Conservation (phyloP, 2,888 invertebrate genomes). For the Eupithecia abbreviata region DNA sequence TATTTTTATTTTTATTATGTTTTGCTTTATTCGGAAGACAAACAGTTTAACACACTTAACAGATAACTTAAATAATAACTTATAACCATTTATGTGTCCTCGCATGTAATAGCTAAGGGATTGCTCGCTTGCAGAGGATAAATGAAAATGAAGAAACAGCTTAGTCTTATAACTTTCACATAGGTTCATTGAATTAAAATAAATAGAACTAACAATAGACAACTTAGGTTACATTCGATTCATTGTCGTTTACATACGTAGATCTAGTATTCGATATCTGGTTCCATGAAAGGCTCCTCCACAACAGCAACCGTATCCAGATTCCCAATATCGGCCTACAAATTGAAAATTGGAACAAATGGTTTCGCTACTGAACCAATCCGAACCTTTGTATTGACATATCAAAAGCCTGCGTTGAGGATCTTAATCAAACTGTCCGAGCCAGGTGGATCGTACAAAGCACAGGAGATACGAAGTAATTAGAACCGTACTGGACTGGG, state of each 20-base stretch:
- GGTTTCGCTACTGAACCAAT: constrained; percentile 5
- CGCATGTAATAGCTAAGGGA: too few relatives aligned
- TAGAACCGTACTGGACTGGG: constrained; percentile 25
- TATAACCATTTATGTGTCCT: too few relatives aligned
- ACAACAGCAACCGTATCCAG: neutral
- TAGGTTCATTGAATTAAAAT: too few relatives aligned
- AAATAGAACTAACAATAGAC: too few relatives aligned
- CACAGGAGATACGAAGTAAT: constrained; percentile 30
- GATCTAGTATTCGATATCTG: neutral
- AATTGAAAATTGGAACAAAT: neutral
- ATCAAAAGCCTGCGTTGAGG: constrained; percentile 31
- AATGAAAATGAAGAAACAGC: too few relatives aligned
- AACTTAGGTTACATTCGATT: neutral
- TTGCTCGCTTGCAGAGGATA: too few relatives aligned
- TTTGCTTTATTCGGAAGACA: too few relatives aligned
- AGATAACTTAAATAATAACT: too few relatives aligned
- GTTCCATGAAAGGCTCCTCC: neutral
- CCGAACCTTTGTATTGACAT: constrained; percentile 20
- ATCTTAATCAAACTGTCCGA: constrained; percentile 30
- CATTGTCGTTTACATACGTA: neutral
- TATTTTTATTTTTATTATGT: too few relatives aligned
- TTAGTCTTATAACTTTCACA: too few relatives aligned
- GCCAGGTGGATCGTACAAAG: constrained; percentile 30
- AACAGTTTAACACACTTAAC: too few relatives aligned
- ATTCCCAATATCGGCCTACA: neutral